phyloP scores from a whole-genome alignment of 2,113 vertebrate genomes.

The Bagarius yarrelli region DNA sequence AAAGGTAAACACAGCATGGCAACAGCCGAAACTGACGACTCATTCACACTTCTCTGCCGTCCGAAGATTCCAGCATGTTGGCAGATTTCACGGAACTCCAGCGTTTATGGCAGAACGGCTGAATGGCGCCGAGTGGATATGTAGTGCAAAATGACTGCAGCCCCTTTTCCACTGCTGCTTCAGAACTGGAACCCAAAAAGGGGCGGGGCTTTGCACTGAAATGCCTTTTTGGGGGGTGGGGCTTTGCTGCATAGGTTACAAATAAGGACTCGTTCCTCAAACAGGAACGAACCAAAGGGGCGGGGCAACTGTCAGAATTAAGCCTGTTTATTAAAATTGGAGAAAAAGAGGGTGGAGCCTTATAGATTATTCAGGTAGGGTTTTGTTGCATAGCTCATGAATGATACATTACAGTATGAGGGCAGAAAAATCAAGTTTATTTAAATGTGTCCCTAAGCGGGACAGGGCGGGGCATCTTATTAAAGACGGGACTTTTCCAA shows the following conservation, averaged over 20 bases:
- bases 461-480: background rate
- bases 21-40: background rate
- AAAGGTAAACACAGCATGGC: slow-evolving; percentile 1
- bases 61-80: background rate
- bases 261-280: slow-evolving; percentile 7
- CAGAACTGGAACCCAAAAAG: background rate
- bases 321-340: background rate
- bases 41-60: background rate
- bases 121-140: slow-evolving; percentile 13
- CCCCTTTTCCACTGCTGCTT: slow-evolving; percentile 5
- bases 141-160: slow-evolving; percentile 22
- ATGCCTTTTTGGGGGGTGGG: slow-evolving; percentile 35
- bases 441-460: background rate
- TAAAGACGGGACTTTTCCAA: background rate
- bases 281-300: background rate
- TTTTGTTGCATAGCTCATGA: slow-evolving; percentile 21
- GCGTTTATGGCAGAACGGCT: background rate
- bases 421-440: background rate
- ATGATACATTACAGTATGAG: background rate
- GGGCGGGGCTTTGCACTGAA: slow-evolving; percentile 15
- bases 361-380: background rate
- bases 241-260: slow-evolving; percentile 50
- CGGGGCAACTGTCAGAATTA: background rate
- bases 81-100: background rate
- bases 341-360: background rate